These are phyloP conservation scores for Ectropis crepuscularia DNA, from an alignment of 2,888 invertebrate species.

Conservation along the genomic window DNA sequence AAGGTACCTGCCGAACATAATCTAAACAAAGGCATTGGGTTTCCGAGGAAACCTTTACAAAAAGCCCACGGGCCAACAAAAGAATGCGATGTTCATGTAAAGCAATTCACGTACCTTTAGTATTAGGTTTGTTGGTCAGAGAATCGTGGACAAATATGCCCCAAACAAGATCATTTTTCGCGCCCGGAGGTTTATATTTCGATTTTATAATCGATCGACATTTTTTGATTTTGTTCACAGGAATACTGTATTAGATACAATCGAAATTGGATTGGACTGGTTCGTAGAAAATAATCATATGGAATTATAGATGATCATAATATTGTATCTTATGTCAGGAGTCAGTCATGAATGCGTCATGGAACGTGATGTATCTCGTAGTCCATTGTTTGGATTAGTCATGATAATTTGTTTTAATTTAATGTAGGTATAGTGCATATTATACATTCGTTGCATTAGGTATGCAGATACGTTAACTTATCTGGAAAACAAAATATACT, in stretches of 20 bases:
- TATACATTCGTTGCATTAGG: not conserved
- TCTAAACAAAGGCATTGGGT: constrained; percentile 39
- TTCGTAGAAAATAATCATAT: not conserved
- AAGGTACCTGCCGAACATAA: constrained; percentile 42
- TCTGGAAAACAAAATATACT: constrained; percentile 46
- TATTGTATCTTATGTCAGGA: constrained; percentile 7
- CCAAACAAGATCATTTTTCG: not conserved
- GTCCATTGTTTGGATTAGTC: constrained; percentile 15
- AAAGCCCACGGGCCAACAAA: constrained; percentile 19
- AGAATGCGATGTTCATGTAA: constrained; percentile 7
- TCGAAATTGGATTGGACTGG: not conserved
- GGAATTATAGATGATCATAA: constrained; percentile 1
- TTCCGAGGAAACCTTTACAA: constrained; percentile 38
- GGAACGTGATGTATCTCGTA: constrained; percentile 4
- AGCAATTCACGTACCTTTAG: constrained; percentile 38
- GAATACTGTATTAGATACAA: not conserved
- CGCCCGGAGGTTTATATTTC: constrained; percentile 10
- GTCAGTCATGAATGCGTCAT: constrained; percentile 11
- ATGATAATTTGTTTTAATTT: not conserved
- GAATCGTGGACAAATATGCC: constrained; percentile 1
- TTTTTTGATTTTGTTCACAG: not conserved
- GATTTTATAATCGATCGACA: not conserved
- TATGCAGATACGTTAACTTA: constrained; percentile 10
- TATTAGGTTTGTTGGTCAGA: not conserved
- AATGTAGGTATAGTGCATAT: not conserved